These are phyloP conservation scores for Channa maculata DNA, from an alignment of 2,113 vertebrate genomes.

Conservation along the genomic window DNA sequence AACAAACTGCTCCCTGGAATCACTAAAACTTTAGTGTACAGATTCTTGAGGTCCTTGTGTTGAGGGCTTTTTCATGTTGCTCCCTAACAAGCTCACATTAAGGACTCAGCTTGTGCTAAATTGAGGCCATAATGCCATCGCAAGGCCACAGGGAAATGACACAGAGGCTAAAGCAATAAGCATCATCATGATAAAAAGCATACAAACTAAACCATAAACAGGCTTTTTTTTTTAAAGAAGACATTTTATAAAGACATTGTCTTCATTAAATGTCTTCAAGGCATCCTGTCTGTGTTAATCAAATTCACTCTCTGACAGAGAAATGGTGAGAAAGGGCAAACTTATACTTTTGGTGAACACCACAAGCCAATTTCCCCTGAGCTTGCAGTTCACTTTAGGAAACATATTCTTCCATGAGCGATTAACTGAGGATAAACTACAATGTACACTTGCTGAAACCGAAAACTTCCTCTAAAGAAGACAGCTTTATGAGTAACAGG, in stretches of 20 bases:
- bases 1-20: constrained; percentile 45
- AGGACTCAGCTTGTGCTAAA: constrained; percentile 15
- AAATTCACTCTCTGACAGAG: not conserved
- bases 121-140: constrained; percentile 20
- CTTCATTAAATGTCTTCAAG: not conserved
- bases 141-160: constrained; percentile 2
- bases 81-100: constrained; percentile 9
- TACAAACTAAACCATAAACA: constrained; percentile 58
- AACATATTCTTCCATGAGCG: constrained; percentile 2
- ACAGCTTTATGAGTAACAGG: constrained; percentile 65
- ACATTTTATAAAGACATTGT: too few relatives aligned
- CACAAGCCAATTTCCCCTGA: not conserved
- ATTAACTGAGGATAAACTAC: constrained; percentile 9
- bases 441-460: constrained; percentile 12
- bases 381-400: constrained; percentile 15
- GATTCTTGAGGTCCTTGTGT: constrained; percentile 58
- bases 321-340: constrained; percentile 47
- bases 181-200: constrained; percentile 30
- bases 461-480: constrained; percentile 53
- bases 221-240: not conserved
- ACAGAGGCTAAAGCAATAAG: constrained; percentile 17
- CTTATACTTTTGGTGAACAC: constrained; percentile 15
- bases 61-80: constrained; percentile 44
- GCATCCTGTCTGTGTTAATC: constrained; percentile 23
- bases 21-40: constrained; percentile 28